Evolutionary conservation across 2,113 vertebrate species (phyloP).

Genomic region (Tragelaphus scriptus): DNA sequence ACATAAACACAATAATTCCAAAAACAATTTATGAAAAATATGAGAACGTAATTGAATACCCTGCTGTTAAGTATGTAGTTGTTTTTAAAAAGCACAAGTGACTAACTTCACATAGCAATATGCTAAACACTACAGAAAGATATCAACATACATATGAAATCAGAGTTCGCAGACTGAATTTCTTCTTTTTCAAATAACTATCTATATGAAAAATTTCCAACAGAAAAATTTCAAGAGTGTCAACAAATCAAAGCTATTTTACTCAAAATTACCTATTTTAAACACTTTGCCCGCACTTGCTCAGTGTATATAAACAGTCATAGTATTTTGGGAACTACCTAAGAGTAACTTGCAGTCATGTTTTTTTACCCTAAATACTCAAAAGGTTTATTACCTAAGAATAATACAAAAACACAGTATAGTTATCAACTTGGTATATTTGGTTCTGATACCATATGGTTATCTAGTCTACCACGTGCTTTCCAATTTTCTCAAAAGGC

Average conservation of each 20-base stretch:
- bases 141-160: neutral
- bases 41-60: neutral
- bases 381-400: neutral
- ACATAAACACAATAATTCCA: neutral
- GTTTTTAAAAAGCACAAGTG: neutral
- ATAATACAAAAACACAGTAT: neutral
- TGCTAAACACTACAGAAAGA: neutral
- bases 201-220: conserved; percentile 9
- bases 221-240: neutral
- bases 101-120: neutral
- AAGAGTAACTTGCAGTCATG: neutral
- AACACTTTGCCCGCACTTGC: neutral
- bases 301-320: neutral
- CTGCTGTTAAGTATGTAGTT: neutral
- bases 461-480: neutral
- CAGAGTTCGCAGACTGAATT: neutral
- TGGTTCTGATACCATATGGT: neutral
- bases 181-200: neutral
- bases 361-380: neutral
- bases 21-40: conserved; percentile 6
- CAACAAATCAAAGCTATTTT: neutral
- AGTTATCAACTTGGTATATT: neutral
- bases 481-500: neutral
- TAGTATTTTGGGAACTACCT: neutral
- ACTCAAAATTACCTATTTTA: neutral